Evolutionary conservation across 2,113 vertebrate species (phyloP), one percentile per base, ranked within the genome.

Genomic region (Xenopus borealis): DNA sequence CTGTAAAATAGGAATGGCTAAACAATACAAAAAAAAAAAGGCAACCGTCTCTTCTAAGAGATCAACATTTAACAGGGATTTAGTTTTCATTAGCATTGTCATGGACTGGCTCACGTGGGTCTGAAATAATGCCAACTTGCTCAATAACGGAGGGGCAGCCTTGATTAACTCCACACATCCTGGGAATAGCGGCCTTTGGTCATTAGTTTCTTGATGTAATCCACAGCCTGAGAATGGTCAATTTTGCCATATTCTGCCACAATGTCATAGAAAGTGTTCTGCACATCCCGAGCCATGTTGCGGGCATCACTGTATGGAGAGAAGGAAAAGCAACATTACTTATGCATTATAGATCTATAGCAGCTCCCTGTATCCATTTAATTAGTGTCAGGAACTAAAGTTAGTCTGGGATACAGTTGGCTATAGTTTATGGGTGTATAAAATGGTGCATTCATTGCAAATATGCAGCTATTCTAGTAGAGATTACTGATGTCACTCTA

Each of bases 151-250:
- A 0, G 19, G 12, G 30, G 19, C n/a, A 3, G 76, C 69, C 16
- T 0, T 0, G 0, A 75, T 46, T 96, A 99, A 90, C 96, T 99
- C 97, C 97, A 99, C 67, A 99, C 95, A 0, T 99, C 97, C 79
- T 95, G 86, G 0, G 97, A 99, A 83, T 99, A 99, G 63, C 97
- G 96, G 81, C 97, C 97, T 89, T 99, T 99, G 45, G 96, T 97
- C 97, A 98, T 98, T 84, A 99, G 93, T 83, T 98, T 99, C 92
- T 99, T 99, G 80, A 99, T 77, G 80, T 97, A 99, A 83, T 99
- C 97, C 81, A 92, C 83, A 0, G 96, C 96, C 81, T 97, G 95
- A 18, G 87, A 55, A 14, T 90, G 95, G 1, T 83, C 89, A 94
- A 99, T 88, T 79, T 76, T 86, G 0, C 94, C 97, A 0, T 88